Evolutionary conservation across 1,140 invertebrate species (phyloP), one percentile per base, ranked within the genome.

Genomic region (Cephus cinctus): DNA sequence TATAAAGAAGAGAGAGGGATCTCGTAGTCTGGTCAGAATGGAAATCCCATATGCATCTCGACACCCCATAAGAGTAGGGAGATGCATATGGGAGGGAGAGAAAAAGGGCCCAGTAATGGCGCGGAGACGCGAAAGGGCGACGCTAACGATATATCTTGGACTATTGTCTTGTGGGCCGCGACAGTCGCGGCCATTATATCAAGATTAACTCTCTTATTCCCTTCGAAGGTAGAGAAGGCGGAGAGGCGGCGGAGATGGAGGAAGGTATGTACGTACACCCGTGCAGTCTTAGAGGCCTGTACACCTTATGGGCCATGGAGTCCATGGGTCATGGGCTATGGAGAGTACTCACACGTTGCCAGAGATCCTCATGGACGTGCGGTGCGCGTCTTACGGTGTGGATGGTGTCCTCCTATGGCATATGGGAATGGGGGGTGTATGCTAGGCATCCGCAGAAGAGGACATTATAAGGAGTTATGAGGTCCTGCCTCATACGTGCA

Each of bases 391-490:
- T 22, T 27, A 16, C 31, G 16, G 27, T 20, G 35, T 44, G 22
- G 21, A 35, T 38, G 40, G 40, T 30, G 35, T 30, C 27, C 27
- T 30, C 27, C 9, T 2, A 64, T 59, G 52, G 69, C 63, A 60
- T 59, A 65, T 58, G 64, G 58, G 64, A 68, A 63, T 62, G 68
- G 65, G 9, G 69, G 71, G 71, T 75, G 69, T 72, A 72, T 65
- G 68, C 69, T 73, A 75, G 71, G 72, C 68, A 73, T 73, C 67
- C 69, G 65, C 67, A 71, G 68, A 73, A 73, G 71, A 75, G 72
- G 70, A 75, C 70, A 75, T 75, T 75, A 75, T 71, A 73, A 75
- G 69, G 69, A 75, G 69, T 75, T 75, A 75, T 75, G 72, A 75
- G 72, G 68, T 73, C 65, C 71, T 73, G 71, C 63, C 61, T 71